Base-by-base conservation (phyloP, 2,113 vertebrate species). In the Charadrius vociferus region DNA sequence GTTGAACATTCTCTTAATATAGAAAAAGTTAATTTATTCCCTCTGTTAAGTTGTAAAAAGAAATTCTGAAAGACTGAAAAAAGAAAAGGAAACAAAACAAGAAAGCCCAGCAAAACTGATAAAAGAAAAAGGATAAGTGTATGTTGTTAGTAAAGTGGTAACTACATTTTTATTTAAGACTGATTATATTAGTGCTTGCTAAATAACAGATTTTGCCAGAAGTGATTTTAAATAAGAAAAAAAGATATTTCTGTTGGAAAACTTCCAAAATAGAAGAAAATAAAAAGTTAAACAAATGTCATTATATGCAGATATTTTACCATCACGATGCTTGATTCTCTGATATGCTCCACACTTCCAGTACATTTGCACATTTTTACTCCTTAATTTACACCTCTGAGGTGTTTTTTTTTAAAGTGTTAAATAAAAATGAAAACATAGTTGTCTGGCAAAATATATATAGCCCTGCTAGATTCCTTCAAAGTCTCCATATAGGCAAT, bases 331-430 rank as follows among this genome's bases (percentile, higher is more conserved):
- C 18, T 61, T 55, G 16, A 56, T 41, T 74, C 66, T 85, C 62
- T 85, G 32, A 16, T 50, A 11, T 29, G 10, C 20, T 24, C 9
- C 9, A n/a, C 3, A 6, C 4, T 81, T 59, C 26, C 0, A 0
- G 39, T 75, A 43, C 19, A 14, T 53, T 73, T 77, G 36, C 7
- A 27, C 11, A 19, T 19, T 82, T 95, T 89, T 47, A 80, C 88
- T 74, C 15, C 19, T 62, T 19, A 55, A 8, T 30, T 70, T 36
- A 36, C 1, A 12, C 14, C 14, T 90, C 8, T 58, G 29, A n/a
- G 7, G 12, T 14, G 20, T 26, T 24, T 59, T 67, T 55, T 10
- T 65, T 41, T 14, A 6, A 22, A 22, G 5, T 2, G 0, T 14
- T 18, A 87, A 36, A n/a, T 19, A 23, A 68, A 74, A 74, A 75